Conservation (phyloP, 2,888 invertebrate genomes). For the Leucophenga montana region DNA sequence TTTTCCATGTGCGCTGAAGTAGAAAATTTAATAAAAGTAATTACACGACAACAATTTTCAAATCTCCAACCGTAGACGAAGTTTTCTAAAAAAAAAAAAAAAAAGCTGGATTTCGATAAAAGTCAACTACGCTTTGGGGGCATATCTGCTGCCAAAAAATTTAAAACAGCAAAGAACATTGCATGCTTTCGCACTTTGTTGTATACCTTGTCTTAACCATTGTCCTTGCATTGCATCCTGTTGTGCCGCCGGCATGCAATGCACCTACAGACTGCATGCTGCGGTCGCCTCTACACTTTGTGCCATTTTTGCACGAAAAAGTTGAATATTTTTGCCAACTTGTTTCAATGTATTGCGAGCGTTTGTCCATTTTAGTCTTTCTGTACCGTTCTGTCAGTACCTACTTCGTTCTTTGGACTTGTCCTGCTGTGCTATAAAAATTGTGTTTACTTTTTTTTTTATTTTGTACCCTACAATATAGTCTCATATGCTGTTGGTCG, state of each 20-base stretch:
- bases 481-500: constrained; percentile 26
- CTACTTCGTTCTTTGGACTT: constrained; percentile 3
- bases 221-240: not conserved
- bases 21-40: too few species aligned
- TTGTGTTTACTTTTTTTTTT: constrained; percentile 39
- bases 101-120: constrained; percentile 7
- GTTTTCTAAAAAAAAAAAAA: too few species aligned
- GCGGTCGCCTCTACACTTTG: not conserved
- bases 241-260: not conserved
- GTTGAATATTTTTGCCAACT: not conserved
- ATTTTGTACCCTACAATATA: constrained; percentile 50
- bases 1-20: too few species aligned
- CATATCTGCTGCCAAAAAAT: not conserved
- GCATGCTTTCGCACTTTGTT: too few species aligned
- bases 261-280: not conserved
- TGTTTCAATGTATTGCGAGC: not conserved
- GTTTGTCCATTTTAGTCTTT: constrained; percentile 8
- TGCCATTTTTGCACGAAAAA: not conserved
- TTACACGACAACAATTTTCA: too few species aligned
- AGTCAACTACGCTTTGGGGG: constrained; percentile 4
- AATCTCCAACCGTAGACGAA: too few species aligned
- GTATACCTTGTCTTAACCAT: not conserved
- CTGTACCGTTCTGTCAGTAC: constrained; percentile 38
- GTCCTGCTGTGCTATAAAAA: constrained; percentile 6
- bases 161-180: too few species aligned